phyloP scores from a whole-genome alignment of 2,113 vertebrate species.

The Oceanites oceanicus region DNA sequence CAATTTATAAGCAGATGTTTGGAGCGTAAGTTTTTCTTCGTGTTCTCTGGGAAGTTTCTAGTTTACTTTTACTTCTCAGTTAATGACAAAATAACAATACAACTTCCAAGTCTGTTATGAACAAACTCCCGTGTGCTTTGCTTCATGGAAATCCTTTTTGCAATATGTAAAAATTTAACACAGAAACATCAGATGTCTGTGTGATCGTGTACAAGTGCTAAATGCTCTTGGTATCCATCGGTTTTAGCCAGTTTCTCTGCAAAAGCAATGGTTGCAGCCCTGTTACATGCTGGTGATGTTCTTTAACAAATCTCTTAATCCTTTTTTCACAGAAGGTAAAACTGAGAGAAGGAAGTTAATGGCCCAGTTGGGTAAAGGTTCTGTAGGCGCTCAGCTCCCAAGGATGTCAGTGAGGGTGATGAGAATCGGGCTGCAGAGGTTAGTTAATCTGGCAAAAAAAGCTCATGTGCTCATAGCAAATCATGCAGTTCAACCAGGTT shows the following conservation, averaged over 20 bases:
- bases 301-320: not conserved
- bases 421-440: not conserved
- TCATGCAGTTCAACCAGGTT: not conserved
- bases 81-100: not conserved
- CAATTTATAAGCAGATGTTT: conserved; percentile 23
- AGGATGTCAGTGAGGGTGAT: not conserved
- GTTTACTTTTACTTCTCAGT: not conserved
- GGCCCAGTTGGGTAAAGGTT: not conserved
- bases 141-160: not conserved
- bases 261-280: not conserved
- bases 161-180: not conserved
- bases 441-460: not conserved
- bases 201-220: not conserved
- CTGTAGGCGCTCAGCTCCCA: not conserved
- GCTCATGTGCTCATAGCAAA: rapidly evolving
- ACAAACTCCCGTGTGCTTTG: not conserved
- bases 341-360: not conserved
- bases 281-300: not conserved
- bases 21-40: not conserved
- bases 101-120: not conserved
- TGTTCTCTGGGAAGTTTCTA: not conserved
- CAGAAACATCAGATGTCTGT: not conserved
- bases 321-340: not conserved
- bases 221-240: not conserved
- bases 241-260: not conserved